A percentile compares a stretch with the other conserved stretches of the same genome.
Evolutionary conservation across 2,888 invertebrate species (phyloP).

Genomic region (Sphaeridia pumilis): DNA sequence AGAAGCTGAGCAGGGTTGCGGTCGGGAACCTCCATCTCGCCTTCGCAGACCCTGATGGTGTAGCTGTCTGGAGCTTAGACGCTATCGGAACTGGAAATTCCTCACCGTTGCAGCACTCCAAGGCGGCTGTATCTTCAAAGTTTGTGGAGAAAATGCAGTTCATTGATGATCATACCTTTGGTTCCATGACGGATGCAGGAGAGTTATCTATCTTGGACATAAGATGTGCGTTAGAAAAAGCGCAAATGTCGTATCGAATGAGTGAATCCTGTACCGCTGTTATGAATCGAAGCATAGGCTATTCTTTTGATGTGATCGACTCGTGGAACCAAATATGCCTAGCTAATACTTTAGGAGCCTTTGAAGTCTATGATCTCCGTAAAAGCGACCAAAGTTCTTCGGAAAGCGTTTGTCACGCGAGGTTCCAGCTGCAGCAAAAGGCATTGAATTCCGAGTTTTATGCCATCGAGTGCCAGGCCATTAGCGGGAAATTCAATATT

Average conservation of each 20-base stretch:
- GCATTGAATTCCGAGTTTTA: background rate
- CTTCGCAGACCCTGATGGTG: background rate
- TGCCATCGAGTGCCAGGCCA: background rate
- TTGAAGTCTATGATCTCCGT: background rate
- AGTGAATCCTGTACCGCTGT: background rate
- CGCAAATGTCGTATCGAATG: background rate
- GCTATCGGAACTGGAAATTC: background rate
- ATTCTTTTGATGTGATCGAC: background rate
- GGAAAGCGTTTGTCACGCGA: too few species aligned
- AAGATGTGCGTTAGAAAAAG: background rate
- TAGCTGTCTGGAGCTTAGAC: background rate
- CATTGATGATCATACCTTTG: background rate
- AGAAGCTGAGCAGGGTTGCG: background rate
- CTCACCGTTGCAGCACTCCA: too few species aligned
- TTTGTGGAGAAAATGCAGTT: background rate
- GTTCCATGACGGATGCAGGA: background rate
- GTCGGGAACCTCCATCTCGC: background rate
- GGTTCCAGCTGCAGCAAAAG: background rate
- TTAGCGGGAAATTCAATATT: conserved; percentile 29
- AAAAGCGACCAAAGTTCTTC: background rate
- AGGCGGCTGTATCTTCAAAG: background rate
- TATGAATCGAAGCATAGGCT: background rate
- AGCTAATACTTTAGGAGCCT: background rate
- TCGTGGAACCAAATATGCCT: background rate
- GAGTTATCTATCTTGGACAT: background rate